Base-by-base conservation (phyloP, 2,113 vertebrate species). In the Psephotus haematonotus region DNA sequence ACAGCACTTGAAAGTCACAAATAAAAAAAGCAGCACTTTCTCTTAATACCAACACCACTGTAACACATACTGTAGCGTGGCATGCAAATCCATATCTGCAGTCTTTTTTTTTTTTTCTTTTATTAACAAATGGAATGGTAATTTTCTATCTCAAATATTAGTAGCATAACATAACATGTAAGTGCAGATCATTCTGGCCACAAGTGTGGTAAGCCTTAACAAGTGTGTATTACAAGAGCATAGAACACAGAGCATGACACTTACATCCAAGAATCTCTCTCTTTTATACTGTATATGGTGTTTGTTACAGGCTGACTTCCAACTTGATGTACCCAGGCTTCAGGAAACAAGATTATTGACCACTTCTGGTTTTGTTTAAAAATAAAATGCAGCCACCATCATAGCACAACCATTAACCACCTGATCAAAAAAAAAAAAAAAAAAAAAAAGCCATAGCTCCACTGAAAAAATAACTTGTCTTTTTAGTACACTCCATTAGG, bases 11-110 rank as follows among this genome's bases (percentile, higher is more conserved):
- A 95, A 96, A 97, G 83, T 97, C 95, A 97, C 97, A 92, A 97
- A 97, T 97, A 93, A 92, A 94, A 97, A 97, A 97, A 98, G 97
- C 97, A 95, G 97, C 97, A 96, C 97, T 97, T 95, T 97, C 97
- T 97, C 80, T 88, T 97, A 97, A 97, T 93, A 97, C 96, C 97
- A 93, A 95, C 95, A 97, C 96, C 96, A 97, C 97, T 87, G 97
- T 84, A 92, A 96, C 95, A 97, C 96, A 88, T 96, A 95, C 88
- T 72, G 96, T 76, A 96, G 97, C 74, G 95, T 95, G 98, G 97
- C 97, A 97, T 97, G 97, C 98, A 98, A 91, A 92, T 92, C 97
- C 97, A 86, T 86, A 97, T 72, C 94, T 80, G 95, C 84, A 91
- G 72, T 37, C 59, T 74, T 91, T 88, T 78, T 83, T 70, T 70